Evolutionary conservation across 2,113 vertebrate species (phyloP).

Genomic region (Ammospiza nelsoni): DNA sequence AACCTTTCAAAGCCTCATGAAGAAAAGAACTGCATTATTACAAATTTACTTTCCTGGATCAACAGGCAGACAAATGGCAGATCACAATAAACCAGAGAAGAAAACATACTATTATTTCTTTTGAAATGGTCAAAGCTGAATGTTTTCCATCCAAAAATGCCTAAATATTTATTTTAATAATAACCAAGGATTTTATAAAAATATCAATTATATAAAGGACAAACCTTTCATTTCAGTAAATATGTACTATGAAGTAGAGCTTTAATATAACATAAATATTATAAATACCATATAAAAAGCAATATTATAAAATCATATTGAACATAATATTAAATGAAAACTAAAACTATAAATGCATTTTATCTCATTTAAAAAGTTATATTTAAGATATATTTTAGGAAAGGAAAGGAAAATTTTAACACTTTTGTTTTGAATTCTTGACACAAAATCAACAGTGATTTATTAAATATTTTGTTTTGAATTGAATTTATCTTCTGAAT

Average conservation of each 20-base stretch:
- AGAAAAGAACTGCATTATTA: background rate
- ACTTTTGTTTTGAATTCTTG: background rate
- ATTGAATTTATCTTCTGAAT: background rate
- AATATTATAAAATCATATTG: background rate
- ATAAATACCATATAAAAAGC: background rate
- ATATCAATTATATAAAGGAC: background rate
- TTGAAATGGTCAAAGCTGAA: background rate
- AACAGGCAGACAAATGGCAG: background rate
- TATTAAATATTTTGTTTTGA: background rate
- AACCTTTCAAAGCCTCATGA: background rate
- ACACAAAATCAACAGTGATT: background rate
- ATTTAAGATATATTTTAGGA: background rate
- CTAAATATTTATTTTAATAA: background rate
- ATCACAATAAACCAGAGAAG: background rate
- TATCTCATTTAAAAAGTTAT: background rate
- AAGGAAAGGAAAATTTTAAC: fast-evolving
- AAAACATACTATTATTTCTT: background rate
- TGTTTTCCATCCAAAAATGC: background rate
- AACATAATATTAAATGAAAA: background rate
- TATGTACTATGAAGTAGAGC: background rate
- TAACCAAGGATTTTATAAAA: background rate
- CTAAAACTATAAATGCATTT: background rate
- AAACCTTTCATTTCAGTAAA: background rate
- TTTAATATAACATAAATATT: background rate
- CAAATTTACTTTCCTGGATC: slow-evolving; percentile 3